Conservation (phyloP, 2,888 invertebrate genomes). For the Drosophila subquinaria region DNA sequence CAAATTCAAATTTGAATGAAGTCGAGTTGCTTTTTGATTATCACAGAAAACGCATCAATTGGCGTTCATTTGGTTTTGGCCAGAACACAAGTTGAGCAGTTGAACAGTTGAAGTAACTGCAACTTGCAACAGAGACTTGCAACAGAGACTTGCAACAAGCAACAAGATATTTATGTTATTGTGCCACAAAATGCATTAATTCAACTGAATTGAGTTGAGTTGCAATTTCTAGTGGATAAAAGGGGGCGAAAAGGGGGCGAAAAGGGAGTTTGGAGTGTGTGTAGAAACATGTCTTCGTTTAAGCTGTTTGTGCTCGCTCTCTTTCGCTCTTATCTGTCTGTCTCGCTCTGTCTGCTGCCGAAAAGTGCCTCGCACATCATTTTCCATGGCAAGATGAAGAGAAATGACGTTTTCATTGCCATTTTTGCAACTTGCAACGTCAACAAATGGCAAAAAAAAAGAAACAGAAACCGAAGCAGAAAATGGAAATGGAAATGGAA, state of each 20-base stretch:
- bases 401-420: slow-evolving; percentile 75
- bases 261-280: not conserved
- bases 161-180: slow-evolving; percentile 45
- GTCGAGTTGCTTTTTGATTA: slow-evolving; percentile 12
- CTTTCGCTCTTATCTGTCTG: not conserved
- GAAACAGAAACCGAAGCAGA: slow-evolving; percentile 14
- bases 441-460: slow-evolving; percentile 57
- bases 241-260: not conserved
- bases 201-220: slow-evolving; percentile 44
- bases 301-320: slow-evolving; percentile 3
- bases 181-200: slow-evolving; percentile 72
- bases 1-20: not conserved
- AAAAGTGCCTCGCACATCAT: slow-evolving; percentile 68
- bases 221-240: not conserved
- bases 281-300: slow-evolving; percentile 10
- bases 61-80: slow-evolving; percentile 1
- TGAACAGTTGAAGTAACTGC: not conserved
- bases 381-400: slow-evolving; percentile 61
- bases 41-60: slow-evolving; percentile 17
- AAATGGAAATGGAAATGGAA: slow-evolving; percentile 11
- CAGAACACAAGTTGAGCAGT: not conserved
- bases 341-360: slow-evolving; percentile 26
- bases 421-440: slow-evolving; percentile 65
- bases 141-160: slow-evolving; percentile 28
- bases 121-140: slow-evolving; percentile 15